A percentile compares a stretch with the other conserved stretches of the same genome.
These are phyloP conservation scores for Malacoraja senta DNA, from an alignment of 2,797 vertebrate genomes.

Conservation along the genomic window DNA sequence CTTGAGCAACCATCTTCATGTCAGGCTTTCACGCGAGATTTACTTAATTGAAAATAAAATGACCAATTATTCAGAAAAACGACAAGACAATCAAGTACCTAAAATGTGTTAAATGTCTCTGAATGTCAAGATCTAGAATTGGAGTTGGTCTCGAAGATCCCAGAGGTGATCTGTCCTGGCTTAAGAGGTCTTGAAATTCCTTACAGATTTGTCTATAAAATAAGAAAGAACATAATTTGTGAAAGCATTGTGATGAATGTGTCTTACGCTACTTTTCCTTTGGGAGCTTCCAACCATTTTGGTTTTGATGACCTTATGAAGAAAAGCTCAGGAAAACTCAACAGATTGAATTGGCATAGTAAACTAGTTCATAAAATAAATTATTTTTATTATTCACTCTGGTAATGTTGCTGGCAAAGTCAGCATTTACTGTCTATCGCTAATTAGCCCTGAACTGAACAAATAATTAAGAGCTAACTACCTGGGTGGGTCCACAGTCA, in stretches of 20 bases:
- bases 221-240: conserved; percentile 41
- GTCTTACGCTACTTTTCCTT: background rate
- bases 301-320: background rate
- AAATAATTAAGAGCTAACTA: too few relatives aligned
- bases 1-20: too few relatives aligned
- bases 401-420: too few relatives aligned
- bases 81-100: conserved; percentile 66
- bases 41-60: too few relatives aligned
- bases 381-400: background rate
- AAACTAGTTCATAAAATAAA: background rate
- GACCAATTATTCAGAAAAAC: conserved; percentile 39
- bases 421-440: too few relatives aligned
- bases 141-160: conserved; percentile 95
- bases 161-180: conserved; percentile 92
- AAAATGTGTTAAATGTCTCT: conserved; percentile 99
- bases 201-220: conserved; percentile 94
- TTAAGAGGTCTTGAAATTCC: conserved; percentile 97
- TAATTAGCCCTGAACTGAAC: too few relatives aligned
- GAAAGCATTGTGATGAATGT: background rate
- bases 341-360: background rate
- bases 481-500: too few relatives aligned
- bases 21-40: too few relatives aligned
- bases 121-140: conserved; percentile 94
- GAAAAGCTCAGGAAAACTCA: background rate
- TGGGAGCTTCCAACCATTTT: background rate